Evolutionary conservation across 1,140 invertebrate species (phyloP), one percentile per base, ranked within the genome.

Genomic region (Hycleus cichorii): DNA sequence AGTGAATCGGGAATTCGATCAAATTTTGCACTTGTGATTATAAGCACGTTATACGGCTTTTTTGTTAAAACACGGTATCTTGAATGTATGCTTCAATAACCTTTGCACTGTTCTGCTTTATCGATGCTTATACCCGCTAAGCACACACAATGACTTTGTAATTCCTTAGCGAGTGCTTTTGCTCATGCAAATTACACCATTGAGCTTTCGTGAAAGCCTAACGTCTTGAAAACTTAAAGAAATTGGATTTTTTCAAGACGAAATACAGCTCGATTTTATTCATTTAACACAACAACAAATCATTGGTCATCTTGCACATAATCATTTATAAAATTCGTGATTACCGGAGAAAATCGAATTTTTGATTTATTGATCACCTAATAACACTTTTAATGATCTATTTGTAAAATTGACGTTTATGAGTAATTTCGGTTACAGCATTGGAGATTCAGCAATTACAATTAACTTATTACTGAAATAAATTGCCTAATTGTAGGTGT

Each of bases 61-160:
- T 53, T 45, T 53, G 42, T 11, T 38, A 53, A 53, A 44, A 45
- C 42, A 38, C 42, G 40, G 45, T 53, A 53, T 53, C 51, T 53
- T 18, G 42, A 53, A 46, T 53, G 10, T 53, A 59, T 59, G 58
- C 58, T 59, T 59, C 58, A 52, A 49, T 53, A 52, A 53, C 44
- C 49, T 48, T 59, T 59, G 50, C 51, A 46, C 46, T 49, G 47
- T 57, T 50, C 47, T 46, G 51, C 50, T 59, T 59, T 59, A 59
- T 59, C 58, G 58, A 59, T 59, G 58, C 51, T 59, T 48, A 53
- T 53, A 48, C 26, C 45, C 39, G 44, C 47, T 49, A 52, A 48
- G 50, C 58, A 54, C 58, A 48, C 51, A 59, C 58, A 59, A 59
- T 59, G 49, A 47, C 45, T 59, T 54, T 32, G 50, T 49, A 59